These are phyloP conservation scores for Fopius arisanus DNA, from an alignment of 1,140 invertebrate species.

Conservation along the genomic window DNA sequence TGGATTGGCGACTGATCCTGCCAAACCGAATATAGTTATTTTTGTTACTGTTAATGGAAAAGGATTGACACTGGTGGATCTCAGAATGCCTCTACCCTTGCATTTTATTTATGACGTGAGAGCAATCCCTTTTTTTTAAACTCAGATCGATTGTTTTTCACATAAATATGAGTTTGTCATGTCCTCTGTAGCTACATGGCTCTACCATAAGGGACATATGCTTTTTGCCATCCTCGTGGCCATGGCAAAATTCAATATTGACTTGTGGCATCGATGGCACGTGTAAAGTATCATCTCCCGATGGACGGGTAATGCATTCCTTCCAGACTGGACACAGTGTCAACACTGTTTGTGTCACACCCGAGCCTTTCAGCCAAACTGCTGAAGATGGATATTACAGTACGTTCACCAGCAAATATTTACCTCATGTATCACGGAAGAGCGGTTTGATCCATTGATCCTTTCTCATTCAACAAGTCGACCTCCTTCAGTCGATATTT, in stretches of 20 bases:
- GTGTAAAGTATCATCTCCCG: slow-evolving; percentile 62
- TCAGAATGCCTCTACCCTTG: slow-evolving; percentile 65
- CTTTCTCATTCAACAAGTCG: too few species aligned
- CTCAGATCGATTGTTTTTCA: too few species aligned
- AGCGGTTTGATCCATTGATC: too few species aligned
- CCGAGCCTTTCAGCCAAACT: slow-evolving; percentile 60
- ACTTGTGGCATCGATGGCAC: slow-evolving; percentile 61
- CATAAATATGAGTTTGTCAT: not conserved
- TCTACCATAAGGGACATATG: slow-evolving; percentile 62
- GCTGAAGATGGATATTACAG: slow-evolving; percentile 63
- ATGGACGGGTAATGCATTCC: slow-evolving; percentile 60
- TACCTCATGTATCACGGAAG: too few species aligned
- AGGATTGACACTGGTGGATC: slow-evolving; percentile 65
- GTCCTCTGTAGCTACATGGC: slow-evolving; percentile 57
- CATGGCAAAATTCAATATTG: slow-evolving; percentile 62
- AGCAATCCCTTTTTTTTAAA: slow-evolving; percentile 5
- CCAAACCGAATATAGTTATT: slow-evolving; percentile 63
- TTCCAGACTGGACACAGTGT: slow-evolving; percentile 63
- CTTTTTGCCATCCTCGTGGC: slow-evolving; percentile 64
- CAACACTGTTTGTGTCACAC: slow-evolving; percentile 63
- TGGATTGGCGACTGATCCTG: slow-evolving; percentile 64
- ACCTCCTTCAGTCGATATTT: too few species aligned
- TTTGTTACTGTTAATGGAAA: slow-evolving; percentile 65
- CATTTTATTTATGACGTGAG: slow-evolving; percentile 67
- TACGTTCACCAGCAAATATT: slow-evolving; percentile 40